Base-by-base conservation (phyloP, 1,140 invertebrate species). In the Ceratina calcarata region DNA sequence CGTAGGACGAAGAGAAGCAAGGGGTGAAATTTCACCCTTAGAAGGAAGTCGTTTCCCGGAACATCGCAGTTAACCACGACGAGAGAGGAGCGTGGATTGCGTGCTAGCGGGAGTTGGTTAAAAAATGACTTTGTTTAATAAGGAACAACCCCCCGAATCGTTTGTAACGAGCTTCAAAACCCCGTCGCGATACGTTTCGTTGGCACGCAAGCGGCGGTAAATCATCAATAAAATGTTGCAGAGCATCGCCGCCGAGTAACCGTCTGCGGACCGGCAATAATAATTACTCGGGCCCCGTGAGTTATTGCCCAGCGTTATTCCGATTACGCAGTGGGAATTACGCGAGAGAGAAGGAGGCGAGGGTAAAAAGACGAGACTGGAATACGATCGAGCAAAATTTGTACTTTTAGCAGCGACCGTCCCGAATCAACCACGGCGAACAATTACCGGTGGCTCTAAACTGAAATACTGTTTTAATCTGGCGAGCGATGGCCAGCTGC, bases 161-260 rank as follows among this genome's bases (percentile, higher is more conserved):
- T 77, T 76, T 68, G 53, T 75, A 85, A 85, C 74, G 53, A 82
- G 74, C 69, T 76, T 37, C 57, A 61, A 64, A 69, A 84, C 72
- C 78, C 73, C 66, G 78, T 58, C 72, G 75, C 83, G 83, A 82
- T 82, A 82, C 83, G 80, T 82, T 86, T 76, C 71, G 27, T 85
- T 82, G 77, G 77, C 83, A 86, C 84, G 83, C 80, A 72, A 85
- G 60, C 70, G 32, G 60, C 70, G 58, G 67, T 86, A 86, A 86
- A 85, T 86, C 83, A 86, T 83, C 75, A 60, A 82, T 85, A 86
- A 85, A 86, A 82, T 76, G 84, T 79, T 85, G 57, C 83, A 20
- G 75, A 71, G 79, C 79, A 85, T 82, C 83, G 68, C 53, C 66
- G 64, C 64, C 37, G 49, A 60, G 65, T 82, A 85, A 85, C 67